Evolutionary conservation across 2,888 invertebrate genomes (phyloP), one percentile per base, ranked within the genome.

Genomic region (Lasioglossum morio): DNA sequence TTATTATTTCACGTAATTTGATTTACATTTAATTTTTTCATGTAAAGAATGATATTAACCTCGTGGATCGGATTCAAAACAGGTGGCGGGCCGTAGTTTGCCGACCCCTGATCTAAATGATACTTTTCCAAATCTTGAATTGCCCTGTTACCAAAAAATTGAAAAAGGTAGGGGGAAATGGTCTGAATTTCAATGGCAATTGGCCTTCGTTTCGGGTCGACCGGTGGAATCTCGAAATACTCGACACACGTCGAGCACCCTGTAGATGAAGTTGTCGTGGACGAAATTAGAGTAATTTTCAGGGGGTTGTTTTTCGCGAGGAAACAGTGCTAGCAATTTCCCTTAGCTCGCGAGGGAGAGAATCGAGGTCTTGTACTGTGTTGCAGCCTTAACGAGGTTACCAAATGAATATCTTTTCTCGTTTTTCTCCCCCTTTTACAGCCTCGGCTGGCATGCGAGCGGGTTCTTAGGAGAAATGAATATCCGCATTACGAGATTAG

Each of bases 401-500:
- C 76, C 70, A 77, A 85, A 86, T 73, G 76, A 81, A 78, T 70
- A 46, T 72, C 70, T 76, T 46, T 74, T 63, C 27, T 53, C n/a
- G 12, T 5, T 40, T 27, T 30, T 14, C 43, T 48, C 30, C 63
- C 63, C 14, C 30, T 63, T 63, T 63, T 63, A 63, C 63, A 63
- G 30, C 63, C 63, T 43, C n/a, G 14, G 23, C n/a, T 10, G 27
- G 27, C 8, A 37, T 43, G 43, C 70, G 23, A 40, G 66, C 40
- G 19, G 16, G 23, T 34, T 76, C 27, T 69, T 77, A 74, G 74
- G 66, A 34, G 72, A 46, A 78, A 63, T 66, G 53, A 87, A 81
- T 78, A 72, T 82, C 77, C 75, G 72, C 63, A 88, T 91, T 93
- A 94, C 94, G 82, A 87, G 66, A 93, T 89, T 77, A 94, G 86